A percentile compares a stretch with the other conserved stretches of the same genome.
These are phyloP conservation scores for Hesperophylax magnus DNA, from an alignment of 1,140 invertebrate species.

Conservation along the genomic window DNA sequence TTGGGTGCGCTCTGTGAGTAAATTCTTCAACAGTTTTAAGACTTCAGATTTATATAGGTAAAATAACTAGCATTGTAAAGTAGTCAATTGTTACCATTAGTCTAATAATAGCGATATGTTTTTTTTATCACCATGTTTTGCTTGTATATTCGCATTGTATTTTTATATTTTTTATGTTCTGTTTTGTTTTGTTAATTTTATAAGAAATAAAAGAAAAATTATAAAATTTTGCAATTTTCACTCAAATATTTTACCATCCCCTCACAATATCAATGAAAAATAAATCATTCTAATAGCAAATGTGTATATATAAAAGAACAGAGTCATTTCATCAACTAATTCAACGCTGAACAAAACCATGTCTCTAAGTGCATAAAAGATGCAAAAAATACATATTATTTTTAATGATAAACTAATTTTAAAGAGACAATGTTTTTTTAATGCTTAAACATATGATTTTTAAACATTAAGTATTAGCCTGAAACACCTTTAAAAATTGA, in stretches of 20 bases:
- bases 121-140: slow-evolving; percentile 4
- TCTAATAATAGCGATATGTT: slow-evolving; percentile 14
- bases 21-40: background rate
- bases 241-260: background rate
- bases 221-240: background rate
- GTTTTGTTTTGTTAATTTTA: background rate
- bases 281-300: background rate
- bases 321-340: too few relatives aligned
- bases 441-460: too few relatives aligned
- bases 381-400: too few relatives aligned
- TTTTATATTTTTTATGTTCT: background rate
- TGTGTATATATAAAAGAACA: too few relatives aligned
- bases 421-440: too few relatives aligned
- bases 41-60: background rate
- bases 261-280: background rate
- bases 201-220: slow-evolving; percentile 8
- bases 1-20: background rate
- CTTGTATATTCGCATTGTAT: slow-evolving; percentile 22
- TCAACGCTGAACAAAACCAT: too few relatives aligned
- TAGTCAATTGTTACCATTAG: slow-evolving; percentile 11
- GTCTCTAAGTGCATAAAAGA: too few relatives aligned
- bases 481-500: too few relatives aligned
- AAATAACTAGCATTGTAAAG: background rate
- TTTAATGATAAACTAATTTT: too few relatives aligned
- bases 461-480: too few relatives aligned